Evolutionary conservation across 2,888 invertebrate species (phyloP), one percentile per base, ranked within the genome.

Genomic region (Heliconius charithonia): DNA sequence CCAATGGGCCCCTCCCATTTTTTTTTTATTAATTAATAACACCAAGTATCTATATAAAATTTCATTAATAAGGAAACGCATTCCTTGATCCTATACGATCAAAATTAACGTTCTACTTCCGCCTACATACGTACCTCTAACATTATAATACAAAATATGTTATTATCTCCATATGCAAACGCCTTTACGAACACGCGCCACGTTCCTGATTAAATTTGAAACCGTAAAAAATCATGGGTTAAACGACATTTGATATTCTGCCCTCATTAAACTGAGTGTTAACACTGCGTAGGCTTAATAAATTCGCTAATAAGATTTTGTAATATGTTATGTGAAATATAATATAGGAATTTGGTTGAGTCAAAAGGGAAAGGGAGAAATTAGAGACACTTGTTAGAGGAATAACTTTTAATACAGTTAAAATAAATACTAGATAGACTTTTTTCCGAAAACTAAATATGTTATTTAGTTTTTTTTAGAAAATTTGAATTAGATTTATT

Each of bases 151-250:
- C 27, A 10, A 71, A 22, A 51, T 71, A 65, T 63, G 71, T 71
- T 65, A 69, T 76, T 59, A 72, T 72, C 12, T n/a, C 56, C 3
- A 32, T 80, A 65, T 79, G 75, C 71, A 78, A 66, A 74, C 75
- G 69, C 72, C 81, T 56, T 79, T 81, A 81, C 70, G 67, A 72
- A 78, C 81, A 80, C 81, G 77, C 79, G 82, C 76, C 76, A 76
- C 63, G 62, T 37, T 51, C 69, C 79, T 82, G 81, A 83, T 83
- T 83, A 83, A 83, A 83, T 80, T 80, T 77, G 83, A 83, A 83
- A 81, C 83, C 83, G 81, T 83, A 84, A 83, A 83, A 81, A 83
- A 82, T 79, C 81, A 81, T 80, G 79, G 79, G 71, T 79, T 81
- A 79, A 80, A 72, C 80, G 82, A 79, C 75, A 78, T 70, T 78